Evolutionary conservation across 35 echinoderm and acorn worm species (phyloP).

Genomic region (Lytechinus variegatus): DNA sequence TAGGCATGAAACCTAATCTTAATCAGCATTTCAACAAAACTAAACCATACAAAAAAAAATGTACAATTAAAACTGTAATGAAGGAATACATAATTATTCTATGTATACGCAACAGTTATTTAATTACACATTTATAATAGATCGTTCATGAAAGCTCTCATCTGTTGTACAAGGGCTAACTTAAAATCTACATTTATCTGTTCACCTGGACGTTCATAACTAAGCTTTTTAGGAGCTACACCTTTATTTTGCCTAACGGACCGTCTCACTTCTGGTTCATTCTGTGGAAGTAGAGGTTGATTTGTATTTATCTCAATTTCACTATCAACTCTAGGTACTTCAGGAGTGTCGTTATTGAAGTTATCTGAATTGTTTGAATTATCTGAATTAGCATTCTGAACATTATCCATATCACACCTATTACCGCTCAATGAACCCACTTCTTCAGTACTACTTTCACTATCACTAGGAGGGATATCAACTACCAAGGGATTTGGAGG

Average conservation of each 20-base stretch:
- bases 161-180: conserved; percentile 40
- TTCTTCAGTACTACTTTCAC: background rate
- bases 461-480: too few species aligned
- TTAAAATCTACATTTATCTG: background rate
- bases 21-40: too few species aligned
- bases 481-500: background rate
- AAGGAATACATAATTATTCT: too few species aligned
- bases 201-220: background rate
- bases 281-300: background rate
- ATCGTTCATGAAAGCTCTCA: conserved; percentile 35
- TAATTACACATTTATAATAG: background rate
- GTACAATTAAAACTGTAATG: too few species aligned
- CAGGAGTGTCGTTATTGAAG: background rate
- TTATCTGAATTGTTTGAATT: background rate
- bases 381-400: background rate
- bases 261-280: conserved; percentile 13
- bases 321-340: background rate
- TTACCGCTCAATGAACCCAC: background rate
- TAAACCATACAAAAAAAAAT: too few species aligned
- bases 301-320: background rate
- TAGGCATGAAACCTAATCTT: too few species aligned
- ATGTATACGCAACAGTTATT: too few species aligned
- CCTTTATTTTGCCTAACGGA: conserved; percentile 27
- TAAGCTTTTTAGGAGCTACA: conserved; percentile 10
- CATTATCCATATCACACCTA: background rate